These are phyloP conservation scores for Pluvialis apricaria DNA, from an alignment of 2,113 vertebrate species.

Conservation along the genomic window DNA sequence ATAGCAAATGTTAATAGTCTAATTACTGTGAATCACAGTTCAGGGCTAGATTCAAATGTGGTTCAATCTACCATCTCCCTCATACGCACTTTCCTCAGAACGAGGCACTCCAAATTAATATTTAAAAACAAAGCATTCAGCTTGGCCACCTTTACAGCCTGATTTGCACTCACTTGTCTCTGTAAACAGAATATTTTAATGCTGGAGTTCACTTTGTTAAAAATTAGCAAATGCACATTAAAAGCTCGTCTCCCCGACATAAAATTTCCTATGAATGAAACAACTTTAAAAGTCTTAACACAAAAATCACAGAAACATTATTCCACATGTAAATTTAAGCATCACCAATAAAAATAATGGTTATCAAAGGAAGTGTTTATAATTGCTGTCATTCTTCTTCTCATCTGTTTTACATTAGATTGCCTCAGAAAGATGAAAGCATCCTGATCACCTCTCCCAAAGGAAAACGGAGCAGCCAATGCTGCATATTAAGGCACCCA, in stretches of 20 bases:
- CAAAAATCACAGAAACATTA: background rate
- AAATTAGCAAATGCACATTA: background rate
- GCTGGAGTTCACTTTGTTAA: background rate
- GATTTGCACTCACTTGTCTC: background rate
- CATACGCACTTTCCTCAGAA: background rate
- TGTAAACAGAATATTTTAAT: background rate
- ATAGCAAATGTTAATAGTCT: slow-evolving; percentile 9
- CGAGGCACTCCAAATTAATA: background rate
- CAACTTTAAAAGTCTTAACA: background rate
- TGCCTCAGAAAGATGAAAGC: background rate
- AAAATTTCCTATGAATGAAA: background rate
- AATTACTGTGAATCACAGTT: background rate
- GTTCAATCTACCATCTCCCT: background rate
- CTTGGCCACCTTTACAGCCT: background rate
- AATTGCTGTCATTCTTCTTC: background rate
- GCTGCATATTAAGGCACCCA: background rate
- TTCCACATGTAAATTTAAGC: background rate
- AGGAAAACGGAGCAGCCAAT: background rate
- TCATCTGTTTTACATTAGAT: background rate
- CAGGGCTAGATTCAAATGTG: background rate
- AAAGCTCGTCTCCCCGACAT: background rate
- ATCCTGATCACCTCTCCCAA: background rate
- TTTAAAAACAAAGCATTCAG: background rate
- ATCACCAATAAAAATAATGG: background rate
- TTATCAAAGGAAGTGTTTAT: background rate